Evolutionary conservation across 2,888 invertebrate genomes (phyloP).

Genomic region (Gryllus longicercus): DNA sequence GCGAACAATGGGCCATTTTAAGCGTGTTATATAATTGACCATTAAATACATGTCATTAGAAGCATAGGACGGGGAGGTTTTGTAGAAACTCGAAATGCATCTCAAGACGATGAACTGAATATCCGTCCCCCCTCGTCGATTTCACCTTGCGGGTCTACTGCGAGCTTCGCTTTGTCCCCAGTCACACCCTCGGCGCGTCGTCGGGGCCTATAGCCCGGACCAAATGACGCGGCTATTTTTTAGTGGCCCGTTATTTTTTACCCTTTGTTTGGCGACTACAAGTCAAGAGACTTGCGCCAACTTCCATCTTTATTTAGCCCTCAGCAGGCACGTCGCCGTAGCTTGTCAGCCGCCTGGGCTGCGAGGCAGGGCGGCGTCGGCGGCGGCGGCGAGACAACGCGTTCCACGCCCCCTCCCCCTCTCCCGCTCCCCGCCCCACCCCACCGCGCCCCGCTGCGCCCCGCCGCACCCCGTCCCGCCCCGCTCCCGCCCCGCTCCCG

Average conservation of each 20-base stretch:
- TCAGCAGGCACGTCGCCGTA: background rate
- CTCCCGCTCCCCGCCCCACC: background rate
- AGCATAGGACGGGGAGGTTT: no score
- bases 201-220: background rate
- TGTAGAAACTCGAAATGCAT: no score
- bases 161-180: background rate
- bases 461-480: background rate
- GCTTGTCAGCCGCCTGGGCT: background rate
- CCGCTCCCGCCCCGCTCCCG: background rate
- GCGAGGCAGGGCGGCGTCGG: background rate
- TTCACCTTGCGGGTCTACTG: no score
- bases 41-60: no score
- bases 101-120: no score
- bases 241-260: background rate
- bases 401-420: background rate
- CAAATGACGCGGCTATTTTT: constrained; percentile 7
- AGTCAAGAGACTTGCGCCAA: background rate
- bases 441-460: background rate
- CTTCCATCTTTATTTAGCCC: constrained; percentile 17
- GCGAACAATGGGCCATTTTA: no score
- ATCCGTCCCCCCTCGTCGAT: no score
- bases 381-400: background rate
- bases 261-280: constrained; percentile 17
- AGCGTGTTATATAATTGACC: no score
- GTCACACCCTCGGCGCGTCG: constrained; percentile 1